Percentiles rank a stretch among this genome's conserved stretches.
Conservation (phyloP, 1,140 invertebrate species). For the Pachyrhynchus sulphureomaculatus region DNA sequence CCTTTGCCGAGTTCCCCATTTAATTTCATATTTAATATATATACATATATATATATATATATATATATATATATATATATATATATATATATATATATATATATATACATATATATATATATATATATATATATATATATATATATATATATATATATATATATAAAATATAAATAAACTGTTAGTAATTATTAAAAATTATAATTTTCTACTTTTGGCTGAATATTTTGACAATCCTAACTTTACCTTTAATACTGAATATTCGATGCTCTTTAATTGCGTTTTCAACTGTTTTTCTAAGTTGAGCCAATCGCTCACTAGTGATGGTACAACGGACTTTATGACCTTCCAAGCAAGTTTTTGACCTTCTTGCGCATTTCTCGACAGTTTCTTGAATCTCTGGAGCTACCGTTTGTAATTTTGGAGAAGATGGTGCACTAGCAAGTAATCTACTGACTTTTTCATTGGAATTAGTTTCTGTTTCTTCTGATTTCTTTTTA, state of each 20-base stretch:
- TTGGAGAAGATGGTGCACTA: conserved; percentile 28
- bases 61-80: too few species aligned
- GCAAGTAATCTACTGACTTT: conserved; percentile 15
- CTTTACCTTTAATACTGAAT: conserved; percentile 55
- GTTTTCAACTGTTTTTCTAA: conserved; percentile 53
- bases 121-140: too few species aligned
- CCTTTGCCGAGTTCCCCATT: too few species aligned
- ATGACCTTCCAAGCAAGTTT: conserved; percentile 33
- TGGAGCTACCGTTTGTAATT: conserved; percentile 22
- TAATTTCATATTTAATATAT: too few species aligned
- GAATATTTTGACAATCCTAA: too few species aligned
- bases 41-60: too few species aligned
- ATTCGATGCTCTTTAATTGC: conserved; percentile 56
- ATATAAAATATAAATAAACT: too few species aligned
- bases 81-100: too few species aligned
- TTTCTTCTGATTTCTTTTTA: background rate
- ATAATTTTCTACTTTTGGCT: too few species aligned
- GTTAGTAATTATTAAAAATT: too few species aligned
- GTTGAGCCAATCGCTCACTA: conserved; percentile 53
- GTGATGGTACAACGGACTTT: conserved; percentile 49
- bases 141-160: too few species aligned
- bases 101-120: too few species aligned
- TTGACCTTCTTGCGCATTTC: conserved; percentile 35
- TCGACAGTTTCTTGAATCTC: conserved; percentile 30
- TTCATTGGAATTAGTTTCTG: conserved; percentile 19